Percentiles rank a stretch among this genome's conserved stretches.
Evolutionary conservation across 2,888 invertebrate genomes (phyloP).

Genomic region (Mechanitis messenoides): DNA sequence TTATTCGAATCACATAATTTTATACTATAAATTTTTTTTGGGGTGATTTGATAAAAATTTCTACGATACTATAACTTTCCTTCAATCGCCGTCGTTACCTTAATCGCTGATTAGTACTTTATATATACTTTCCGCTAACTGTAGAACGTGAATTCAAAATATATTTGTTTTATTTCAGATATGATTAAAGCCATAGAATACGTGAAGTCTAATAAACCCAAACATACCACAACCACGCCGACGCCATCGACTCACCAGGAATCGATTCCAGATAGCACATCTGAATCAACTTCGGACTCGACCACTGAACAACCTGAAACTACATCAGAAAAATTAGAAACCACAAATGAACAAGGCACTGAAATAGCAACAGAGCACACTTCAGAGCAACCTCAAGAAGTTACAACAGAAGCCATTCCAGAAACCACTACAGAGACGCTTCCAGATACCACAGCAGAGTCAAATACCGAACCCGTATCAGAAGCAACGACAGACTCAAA

Average conservation of each 20-base stretch:
- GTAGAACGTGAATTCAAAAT: too few relatives aligned
- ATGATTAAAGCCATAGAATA: conserved; percentile 31
- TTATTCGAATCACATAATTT: too few relatives aligned
- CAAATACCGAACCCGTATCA: background rate
- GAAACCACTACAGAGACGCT: background rate
- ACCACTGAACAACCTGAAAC: background rate
- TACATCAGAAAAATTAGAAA: background rate
- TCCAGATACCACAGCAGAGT: background rate
- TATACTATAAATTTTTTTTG: too few relatives aligned
- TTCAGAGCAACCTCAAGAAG: background rate
- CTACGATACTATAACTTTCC: too few relatives aligned
- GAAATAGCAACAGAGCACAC: background rate
- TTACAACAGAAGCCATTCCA: background rate
- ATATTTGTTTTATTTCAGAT: conserved; percentile 20
- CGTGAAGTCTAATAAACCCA: conserved; percentile 27
- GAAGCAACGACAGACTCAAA: conserved; percentile 1
- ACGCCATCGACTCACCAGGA: background rate
- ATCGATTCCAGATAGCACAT: background rate
- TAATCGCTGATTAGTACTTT: too few relatives aligned
- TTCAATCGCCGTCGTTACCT: too few relatives aligned
- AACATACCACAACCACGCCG: background rate
- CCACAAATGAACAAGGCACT: background rate
- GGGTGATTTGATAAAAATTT: too few relatives aligned
- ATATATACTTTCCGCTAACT: too few relatives aligned
- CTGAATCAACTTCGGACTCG: background rate